Evolutionary conservation across 2,113 vertebrate species (phyloP).

Genomic region (Cyanoramphus novaezelandiae): DNA sequence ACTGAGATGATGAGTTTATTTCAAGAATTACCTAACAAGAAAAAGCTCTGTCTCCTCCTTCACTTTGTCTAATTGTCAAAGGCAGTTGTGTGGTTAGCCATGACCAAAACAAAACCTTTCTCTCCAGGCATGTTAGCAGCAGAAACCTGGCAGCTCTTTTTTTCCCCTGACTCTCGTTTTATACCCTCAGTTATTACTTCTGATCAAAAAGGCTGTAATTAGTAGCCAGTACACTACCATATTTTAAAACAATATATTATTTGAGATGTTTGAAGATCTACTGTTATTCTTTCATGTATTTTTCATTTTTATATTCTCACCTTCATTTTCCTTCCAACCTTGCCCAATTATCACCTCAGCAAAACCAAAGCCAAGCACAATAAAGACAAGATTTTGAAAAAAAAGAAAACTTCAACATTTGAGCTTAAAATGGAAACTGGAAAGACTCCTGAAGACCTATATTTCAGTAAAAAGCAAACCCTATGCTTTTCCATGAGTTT

Average conservation of each 20-base stretch:
- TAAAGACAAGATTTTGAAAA: not conserved
- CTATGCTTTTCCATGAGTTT: not conserved
- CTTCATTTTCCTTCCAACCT: not conserved
- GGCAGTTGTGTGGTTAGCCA: not conserved
- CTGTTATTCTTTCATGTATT: not conserved
- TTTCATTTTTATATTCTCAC: not conserved
- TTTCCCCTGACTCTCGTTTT: not conserved
- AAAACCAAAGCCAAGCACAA: not conserved
- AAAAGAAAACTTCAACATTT: not conserved
- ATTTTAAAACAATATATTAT: not conserved
- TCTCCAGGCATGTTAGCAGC: not conserved
- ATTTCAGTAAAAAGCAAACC: not conserved
- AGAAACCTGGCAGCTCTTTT: not conserved
- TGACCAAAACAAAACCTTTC: not conserved
- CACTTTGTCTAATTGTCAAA: not conserved
- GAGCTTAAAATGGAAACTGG: not conserved
- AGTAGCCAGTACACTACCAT: not conserved
- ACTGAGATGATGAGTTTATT: not conserved
- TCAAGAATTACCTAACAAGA: not conserved
- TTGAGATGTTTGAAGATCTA: not conserved
- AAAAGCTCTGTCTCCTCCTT: not conserved
- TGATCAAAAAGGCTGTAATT: not conserved
- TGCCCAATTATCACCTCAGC: not conserved
- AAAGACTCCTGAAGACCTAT: not conserved
- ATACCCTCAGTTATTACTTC: not conserved